Percentiles rank a stretch among this genome's conserved stretches.
Evolutionary conservation across 2,797 vertebrate genomes (phyloP).

Genomic region (Florisuga fusca): DNA sequence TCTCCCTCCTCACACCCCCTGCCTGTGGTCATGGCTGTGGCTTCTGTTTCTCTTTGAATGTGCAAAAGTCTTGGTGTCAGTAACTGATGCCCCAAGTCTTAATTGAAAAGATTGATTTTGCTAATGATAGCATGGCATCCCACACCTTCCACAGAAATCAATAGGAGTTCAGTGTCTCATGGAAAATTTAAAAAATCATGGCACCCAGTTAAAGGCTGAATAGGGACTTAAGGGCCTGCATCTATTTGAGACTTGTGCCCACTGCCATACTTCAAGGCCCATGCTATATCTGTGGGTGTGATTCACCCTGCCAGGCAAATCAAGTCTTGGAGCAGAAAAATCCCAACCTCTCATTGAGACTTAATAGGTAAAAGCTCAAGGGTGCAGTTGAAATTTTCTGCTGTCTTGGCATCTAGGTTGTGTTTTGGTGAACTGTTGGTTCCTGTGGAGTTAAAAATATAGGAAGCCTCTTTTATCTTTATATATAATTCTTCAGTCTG

Average conservation of each 20-base stretch:
- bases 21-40: not conserved
- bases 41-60: slow-evolving; percentile 4
- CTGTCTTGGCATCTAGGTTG: not conserved
- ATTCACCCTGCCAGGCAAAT: not conserved
- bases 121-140: not conserved
- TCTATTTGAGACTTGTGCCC: not conserved
- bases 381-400: not conserved
- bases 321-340: not conserved
- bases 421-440: not conserved
- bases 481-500: not conserved
- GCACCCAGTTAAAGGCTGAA: not conserved
- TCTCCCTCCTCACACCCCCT: not conserved
- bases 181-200: not conserved
- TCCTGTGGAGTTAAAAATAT: not conserved
- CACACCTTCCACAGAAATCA: not conserved
- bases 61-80: not conserved
- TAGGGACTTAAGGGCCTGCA: not conserved
- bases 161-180: not conserved
- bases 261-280: not conserved
- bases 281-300: not conserved
- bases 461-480: not conserved
- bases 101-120: slow-evolving; percentile 37
- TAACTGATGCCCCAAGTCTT: not conserved
- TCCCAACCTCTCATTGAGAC: not conserved
- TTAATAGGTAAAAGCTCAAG: not conserved